Percentiles rank a stretch among this genome's conserved stretches.
Conservation (phyloP, 2,113 vertebrate species). For the Mionectes macconnelli region DNA sequence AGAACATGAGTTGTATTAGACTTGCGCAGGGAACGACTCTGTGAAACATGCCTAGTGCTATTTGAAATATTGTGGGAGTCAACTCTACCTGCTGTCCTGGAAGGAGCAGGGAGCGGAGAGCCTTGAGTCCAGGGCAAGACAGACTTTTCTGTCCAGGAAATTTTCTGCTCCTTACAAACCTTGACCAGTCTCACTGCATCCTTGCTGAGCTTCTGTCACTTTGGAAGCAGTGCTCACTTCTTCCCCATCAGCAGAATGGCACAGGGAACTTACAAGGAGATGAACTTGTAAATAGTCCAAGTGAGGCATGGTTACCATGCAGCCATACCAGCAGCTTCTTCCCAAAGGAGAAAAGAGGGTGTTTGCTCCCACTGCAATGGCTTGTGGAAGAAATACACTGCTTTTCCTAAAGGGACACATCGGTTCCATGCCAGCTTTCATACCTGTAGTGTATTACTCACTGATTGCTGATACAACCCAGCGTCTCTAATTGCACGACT, state of each 20-base stretch:
- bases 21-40: neutral
- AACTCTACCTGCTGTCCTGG: neutral
- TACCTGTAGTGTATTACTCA: neutral
- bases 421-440: neutral
- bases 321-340: neutral
- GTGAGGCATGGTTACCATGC: neutral
- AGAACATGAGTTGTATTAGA: neutral
- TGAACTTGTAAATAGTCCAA: neutral
- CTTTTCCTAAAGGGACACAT: neutral
- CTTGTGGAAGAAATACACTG: neutral
- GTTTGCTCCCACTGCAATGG: neutral
- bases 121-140: fast-evolving
- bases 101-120: neutral
- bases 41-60: neutral
- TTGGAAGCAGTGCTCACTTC: neutral
- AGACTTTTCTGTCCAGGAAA: neutral
- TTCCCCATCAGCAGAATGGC: neutral
- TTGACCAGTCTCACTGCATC: neutral
- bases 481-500: neutral
- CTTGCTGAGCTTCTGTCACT: neutral
- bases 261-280: neutral
- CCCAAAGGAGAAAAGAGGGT: neutral
- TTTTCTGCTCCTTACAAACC: neutral
- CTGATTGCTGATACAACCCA: neutral
- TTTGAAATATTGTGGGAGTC: neutral